phyloP scores from a whole-genome alignment of 2,113 vertebrate genomes.

The Vulpes ferrilata region DNA sequence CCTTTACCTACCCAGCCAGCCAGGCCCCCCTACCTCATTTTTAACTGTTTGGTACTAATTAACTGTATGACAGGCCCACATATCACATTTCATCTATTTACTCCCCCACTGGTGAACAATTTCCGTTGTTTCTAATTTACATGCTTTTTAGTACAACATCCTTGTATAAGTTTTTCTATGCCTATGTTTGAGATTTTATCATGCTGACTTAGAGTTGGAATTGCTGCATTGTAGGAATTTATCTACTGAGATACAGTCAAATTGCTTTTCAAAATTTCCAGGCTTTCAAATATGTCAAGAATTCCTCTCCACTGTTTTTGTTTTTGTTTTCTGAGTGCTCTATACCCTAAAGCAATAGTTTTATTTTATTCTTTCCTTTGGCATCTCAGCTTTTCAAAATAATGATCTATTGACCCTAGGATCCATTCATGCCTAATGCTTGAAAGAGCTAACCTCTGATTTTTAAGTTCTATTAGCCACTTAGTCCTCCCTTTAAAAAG shows the following conservation, averaged over 20 bases:
- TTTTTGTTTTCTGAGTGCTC: not conserved
- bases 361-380: slow-evolving; percentile 31
- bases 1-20: too few species aligned
- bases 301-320: not conserved
- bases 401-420: not conserved
- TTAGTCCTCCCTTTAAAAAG: not conserved
- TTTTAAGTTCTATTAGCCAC: not conserved
- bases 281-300: not conserved
- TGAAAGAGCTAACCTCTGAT: not conserved
- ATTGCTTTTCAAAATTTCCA: not conserved
- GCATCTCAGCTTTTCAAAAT: slow-evolving; percentile 20
- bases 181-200: not conserved
- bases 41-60: not conserved
- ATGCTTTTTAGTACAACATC: not conserved
- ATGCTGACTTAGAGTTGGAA: not conserved
- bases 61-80: not conserved
- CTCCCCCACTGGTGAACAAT: not conserved
- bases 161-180: not conserved
- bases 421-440: not conserved
- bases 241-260: not conserved
- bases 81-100: not conserved
- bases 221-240: not conserved
- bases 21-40: not conserved
- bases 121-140: not conserved
- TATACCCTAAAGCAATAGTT: not conserved